Evolutionary conservation across 2,797 vertebrate species (phyloP).

Genomic region (Trematomus bernacchii): DNA sequence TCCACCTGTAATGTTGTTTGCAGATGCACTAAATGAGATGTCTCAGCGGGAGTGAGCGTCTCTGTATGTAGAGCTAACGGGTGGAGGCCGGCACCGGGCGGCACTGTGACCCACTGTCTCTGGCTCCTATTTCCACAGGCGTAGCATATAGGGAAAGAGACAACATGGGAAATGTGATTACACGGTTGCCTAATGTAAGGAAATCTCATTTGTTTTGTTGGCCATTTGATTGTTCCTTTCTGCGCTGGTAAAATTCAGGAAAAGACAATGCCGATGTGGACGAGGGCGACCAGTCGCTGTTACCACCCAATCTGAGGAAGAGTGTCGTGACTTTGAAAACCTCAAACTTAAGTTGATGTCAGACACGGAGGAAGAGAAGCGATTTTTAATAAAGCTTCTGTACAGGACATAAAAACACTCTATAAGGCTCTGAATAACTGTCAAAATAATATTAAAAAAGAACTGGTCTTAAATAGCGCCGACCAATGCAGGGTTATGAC

Average conservation of each 20-base stretch:
- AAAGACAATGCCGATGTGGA: conserved; percentile 62
- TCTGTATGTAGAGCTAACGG: conserved; percentile 63
- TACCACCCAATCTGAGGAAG: conserved; percentile 51
- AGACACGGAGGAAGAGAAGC: not conserved
- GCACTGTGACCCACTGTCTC: conserved; percentile 69
- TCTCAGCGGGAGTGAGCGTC: conserved; percentile 60
- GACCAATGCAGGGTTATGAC: conserved; percentile 59
- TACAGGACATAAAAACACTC: not conserved
- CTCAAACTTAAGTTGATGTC: conserved; percentile 15
- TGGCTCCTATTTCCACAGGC: conserved; percentile 55
- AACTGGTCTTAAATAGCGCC: conserved; percentile 23
- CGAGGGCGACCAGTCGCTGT: conserved; percentile 46
- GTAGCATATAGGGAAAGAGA: conserved; percentile 64
- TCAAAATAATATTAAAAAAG: conserved; percentile 42
- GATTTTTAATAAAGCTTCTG: not conserved
- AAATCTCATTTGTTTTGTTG: conserved; percentile 79
- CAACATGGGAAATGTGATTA: conserved; percentile 81
- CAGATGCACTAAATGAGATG: conserved; percentile 79
- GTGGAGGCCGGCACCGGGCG: conserved; percentile 53
- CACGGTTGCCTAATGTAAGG: conserved; percentile 74
- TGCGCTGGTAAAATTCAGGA: conserved; percentile 50
- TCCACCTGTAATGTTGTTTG: conserved; percentile 85
- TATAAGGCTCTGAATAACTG: conserved; percentile 9
- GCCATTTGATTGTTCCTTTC: conserved; percentile 69
- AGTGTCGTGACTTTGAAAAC: conserved; percentile 66